Evolutionary conservation across 2,888 invertebrate species (phyloP), one percentile per base, ranked within the genome.

Genomic region (Pherbina coryleti): DNA sequence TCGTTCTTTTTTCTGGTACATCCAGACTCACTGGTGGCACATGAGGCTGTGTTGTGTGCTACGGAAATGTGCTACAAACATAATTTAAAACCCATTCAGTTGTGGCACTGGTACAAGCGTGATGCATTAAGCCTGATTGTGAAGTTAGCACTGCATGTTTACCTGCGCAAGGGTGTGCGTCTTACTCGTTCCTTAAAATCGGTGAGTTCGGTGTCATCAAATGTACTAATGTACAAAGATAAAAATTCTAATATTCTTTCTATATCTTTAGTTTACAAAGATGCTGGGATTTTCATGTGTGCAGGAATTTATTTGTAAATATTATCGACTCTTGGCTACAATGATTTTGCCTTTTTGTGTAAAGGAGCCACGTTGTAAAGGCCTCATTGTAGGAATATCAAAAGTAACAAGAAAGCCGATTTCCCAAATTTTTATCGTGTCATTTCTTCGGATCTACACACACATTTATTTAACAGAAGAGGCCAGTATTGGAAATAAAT

Each of bases 361-460:
- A 89, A 81, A 91, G 90, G 84, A 87, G 44, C 88, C 88, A 0
- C 83, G 84, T 19, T 88, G 87, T 69, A 91, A 91, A 55, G 91
- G 91, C 1, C 92, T 95, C 81, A 91, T 95, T 67, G 91, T 88
- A 2, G 79, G 84, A 0, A 84, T 88, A 17, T 85, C 89, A 3
- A 88, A 88, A 70, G 84, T 87, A 3, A 78, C 87, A 9, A 84
- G 85, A 0, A 88, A 87, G 53, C 84, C 88, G 1, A 82, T 89
- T 11, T 90, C 92, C 0, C 92, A 93, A 55, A 91, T 95, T 82
- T 89, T 95, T 17, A 91, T 91, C 2, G 92, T 92, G 76, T 92
- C 94, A 77, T 94, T 94, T 84, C 92, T 94, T 71, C 92, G 93
- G 70, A 93, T 95, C 71, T 95, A 94, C 82, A 92, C 94, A 1